A percentile compares a stretch with the other conserved stretches of the same genome.
Evolutionary conservation across 2,797 vertebrate genomes (phyloP).

Genomic region (Protonibea diacanthus): DNA sequence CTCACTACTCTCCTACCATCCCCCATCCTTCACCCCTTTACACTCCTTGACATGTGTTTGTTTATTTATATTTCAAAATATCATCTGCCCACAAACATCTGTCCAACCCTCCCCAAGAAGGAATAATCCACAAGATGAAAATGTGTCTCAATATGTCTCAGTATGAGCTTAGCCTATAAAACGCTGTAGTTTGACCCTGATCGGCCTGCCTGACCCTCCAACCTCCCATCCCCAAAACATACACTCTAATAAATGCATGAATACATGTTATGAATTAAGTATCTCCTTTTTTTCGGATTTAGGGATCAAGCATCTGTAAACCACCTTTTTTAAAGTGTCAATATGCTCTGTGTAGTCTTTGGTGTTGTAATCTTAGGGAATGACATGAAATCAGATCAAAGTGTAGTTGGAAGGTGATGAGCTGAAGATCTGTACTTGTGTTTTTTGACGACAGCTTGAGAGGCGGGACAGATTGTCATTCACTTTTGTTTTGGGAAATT

Average conservation of each 20-base stretch:
- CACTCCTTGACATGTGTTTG: slow-evolving; percentile 85
- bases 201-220: fast-evolving
- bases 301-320: slow-evolving; percentile 46
- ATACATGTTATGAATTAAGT: slow-evolving; percentile 44
- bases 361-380: slow-evolving; percentile 52
- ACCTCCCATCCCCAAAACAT: not conserved
- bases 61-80: slow-evolving; percentile 86
- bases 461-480: slow-evolving; percentile 31
- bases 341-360: slow-evolving; percentile 44
- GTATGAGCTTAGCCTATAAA: slow-evolving; percentile 87
- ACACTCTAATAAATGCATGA: slow-evolving; percentile 29
- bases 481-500: slow-evolving; percentile 12
- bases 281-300: slow-evolving; percentile 24
- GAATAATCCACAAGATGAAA: slow-evolving; percentile 92
- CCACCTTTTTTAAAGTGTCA: slow-evolving; percentile 52
- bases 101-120: slow-evolving; percentile 79
- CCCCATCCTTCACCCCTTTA: slow-evolving; percentile 33
- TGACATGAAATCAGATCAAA: slow-evolving; percentile 38
- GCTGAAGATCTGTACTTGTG: slow-evolving; percentile 23
- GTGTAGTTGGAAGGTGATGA: slow-evolving; percentile 15
- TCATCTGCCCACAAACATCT: slow-evolving; percentile 88
- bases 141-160: slow-evolving; percentile 91
- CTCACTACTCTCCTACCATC: slow-evolving; percentile 48
- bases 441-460: slow-evolving; percentile 26
- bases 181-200: slow-evolving; percentile 51